Conservation (phyloP, 2,888 invertebrate species). For the Cactoblastis cactorum region DNA sequence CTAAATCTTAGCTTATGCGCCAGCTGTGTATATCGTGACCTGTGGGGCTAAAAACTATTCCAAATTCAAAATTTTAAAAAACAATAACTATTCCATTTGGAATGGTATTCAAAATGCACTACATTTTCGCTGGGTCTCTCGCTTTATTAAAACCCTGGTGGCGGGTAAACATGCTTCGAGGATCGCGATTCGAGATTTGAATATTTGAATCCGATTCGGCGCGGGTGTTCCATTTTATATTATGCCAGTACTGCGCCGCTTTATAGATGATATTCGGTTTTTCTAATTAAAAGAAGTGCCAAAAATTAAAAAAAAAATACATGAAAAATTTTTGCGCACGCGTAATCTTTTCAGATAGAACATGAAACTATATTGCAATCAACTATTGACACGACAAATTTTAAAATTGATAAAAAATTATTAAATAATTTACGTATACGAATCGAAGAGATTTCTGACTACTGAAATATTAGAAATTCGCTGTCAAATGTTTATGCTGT, state of each 20-base stretch:
- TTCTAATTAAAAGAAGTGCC: too few species aligned
- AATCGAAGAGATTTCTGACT: too few species aligned
- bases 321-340: neutral
- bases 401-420: too few species aligned
- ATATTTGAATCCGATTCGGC: neutral
- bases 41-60: constrained; percentile 62
- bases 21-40: constrained; percentile 73
- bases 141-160: constrained; percentile 65
- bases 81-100: constrained; percentile 31
- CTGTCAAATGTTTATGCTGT: neutral
- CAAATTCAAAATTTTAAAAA: constrained; percentile 35
- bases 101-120: constrained; percentile 43
- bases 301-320: neutral
- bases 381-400: too few species aligned
- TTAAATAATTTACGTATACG: too few species aligned
- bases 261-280: constrained; percentile 4
- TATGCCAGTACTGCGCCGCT: neutral
- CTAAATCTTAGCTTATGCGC: constrained; percentile 71
- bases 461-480: too few species aligned
- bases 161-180: constrained; percentile 48
- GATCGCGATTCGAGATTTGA: neutral
- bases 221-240: neutral
- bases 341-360: neutral
- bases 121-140: constrained; percentile 55
- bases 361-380: too few species aligned